phyloP scores from a whole-genome alignment of 2,797 vertebrate species.

The Sciurus vulgaris region DNA sequence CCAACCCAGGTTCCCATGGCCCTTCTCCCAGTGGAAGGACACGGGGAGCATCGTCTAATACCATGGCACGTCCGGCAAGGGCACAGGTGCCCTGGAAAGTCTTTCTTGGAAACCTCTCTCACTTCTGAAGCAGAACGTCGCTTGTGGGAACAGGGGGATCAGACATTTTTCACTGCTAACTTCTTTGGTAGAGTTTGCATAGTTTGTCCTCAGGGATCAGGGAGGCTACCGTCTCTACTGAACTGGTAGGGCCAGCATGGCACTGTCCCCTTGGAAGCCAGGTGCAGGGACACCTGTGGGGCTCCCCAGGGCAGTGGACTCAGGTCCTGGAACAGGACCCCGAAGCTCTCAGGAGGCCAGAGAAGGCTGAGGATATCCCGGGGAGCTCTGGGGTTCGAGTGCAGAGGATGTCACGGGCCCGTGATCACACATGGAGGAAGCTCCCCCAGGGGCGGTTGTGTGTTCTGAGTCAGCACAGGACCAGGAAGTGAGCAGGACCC shows the following conservation, averaged over 20 bases:
- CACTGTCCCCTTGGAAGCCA: neutral
- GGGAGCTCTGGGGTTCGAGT: no score
- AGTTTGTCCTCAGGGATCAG: neutral
- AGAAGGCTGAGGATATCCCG: no score
- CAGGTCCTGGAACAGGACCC: no score
- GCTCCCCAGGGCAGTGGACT: neutral
- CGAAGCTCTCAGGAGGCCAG: no score
- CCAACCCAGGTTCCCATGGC: no score
- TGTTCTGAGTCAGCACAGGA: no score
- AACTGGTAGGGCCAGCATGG: neutral
- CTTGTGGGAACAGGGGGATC: no score
- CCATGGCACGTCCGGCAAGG: neutral
- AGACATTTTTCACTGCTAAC: neutral
- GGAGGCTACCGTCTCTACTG: accelerated
- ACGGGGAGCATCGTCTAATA: accelerated
- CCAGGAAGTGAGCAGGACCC: no score
- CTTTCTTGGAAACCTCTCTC: neutral
- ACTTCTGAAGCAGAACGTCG: neutral
- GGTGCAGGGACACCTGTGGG: neutral
- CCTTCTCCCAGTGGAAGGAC: neutral
- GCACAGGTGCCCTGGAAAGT: neutral
- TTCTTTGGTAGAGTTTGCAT: neutral
- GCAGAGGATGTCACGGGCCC: no score
- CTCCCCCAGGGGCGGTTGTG: no score
- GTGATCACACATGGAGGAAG: no score